These are phyloP conservation scores for Oncorhynchus tshawytscha DNA, from an alignment of 2,113 vertebrate species.

Conservation along the genomic window DNA sequence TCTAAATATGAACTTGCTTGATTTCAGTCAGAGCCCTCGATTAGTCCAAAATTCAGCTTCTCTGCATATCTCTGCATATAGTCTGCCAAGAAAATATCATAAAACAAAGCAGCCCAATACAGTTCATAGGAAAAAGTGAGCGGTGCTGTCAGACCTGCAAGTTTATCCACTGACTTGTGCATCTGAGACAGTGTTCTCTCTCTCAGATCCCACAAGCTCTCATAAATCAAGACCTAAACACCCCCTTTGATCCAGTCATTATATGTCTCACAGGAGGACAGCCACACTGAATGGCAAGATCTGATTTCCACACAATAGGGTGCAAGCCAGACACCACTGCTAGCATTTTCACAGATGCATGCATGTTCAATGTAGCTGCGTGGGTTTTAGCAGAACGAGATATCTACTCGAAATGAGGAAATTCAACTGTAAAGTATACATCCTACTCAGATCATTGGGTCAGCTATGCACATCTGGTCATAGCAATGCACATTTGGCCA, in stretches of 20 bases:
- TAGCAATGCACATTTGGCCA: neutral
- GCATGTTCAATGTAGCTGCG: neutral
- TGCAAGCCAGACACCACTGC: slow-evolving; percentile 52
- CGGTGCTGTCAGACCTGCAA: slow-evolving; percentile 62
- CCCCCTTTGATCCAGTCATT: slow-evolving; percentile 75
- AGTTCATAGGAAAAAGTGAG: slow-evolving; percentile 60
- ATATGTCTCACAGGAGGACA: slow-evolving; percentile 65
- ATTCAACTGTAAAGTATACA: slow-evolving; percentile 8
- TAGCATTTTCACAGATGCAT: slow-evolving; percentile 44
- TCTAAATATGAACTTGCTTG: slow-evolving; percentile 37
- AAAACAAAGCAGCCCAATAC: slow-evolving; percentile 48
- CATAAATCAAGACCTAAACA: slow-evolving; percentile 77
- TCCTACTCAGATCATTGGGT: slow-evolving; percentile 13
- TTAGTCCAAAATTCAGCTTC: slow-evolving; percentile 41
- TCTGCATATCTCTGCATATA: slow-evolving; percentile 41
- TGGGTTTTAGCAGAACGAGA: neutral
- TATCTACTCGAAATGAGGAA: neutral
- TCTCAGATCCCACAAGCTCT: slow-evolving; percentile 69
- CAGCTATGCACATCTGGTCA: neutral
- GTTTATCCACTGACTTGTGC: slow-evolving; percentile 68
- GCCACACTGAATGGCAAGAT: slow-evolving; percentile 69
- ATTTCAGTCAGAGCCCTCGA: slow-evolving; percentile 28
- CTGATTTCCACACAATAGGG: slow-evolving; percentile 64
- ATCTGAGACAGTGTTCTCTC: slow-evolving; percentile 65
- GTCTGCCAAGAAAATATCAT: slow-evolving; percentile 41